Evolutionary conservation across 2,888 invertebrate species (phyloP), one percentile per base, ranked within the genome.

Genomic region (Mythimna ferrago): DNA sequence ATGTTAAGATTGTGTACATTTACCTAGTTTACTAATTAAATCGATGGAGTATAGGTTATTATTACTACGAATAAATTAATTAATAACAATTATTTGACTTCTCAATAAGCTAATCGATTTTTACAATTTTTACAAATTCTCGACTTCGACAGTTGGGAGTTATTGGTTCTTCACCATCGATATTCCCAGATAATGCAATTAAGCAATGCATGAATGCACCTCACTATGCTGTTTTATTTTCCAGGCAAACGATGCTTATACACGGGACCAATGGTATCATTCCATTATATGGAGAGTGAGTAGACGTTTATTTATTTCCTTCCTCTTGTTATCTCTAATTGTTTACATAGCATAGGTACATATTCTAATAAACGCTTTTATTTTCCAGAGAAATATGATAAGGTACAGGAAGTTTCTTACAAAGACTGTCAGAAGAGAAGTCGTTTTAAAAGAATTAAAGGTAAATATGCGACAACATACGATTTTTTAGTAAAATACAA

Each of bases 231-330:
- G 32, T 57, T 79, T 26, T 77, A 61, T 82, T 73, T 87, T 85
- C 21, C 76, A 98, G 97, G 98, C 98, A 53, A 97, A 97, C 88
- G 98, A 98, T 90, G 97, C 97, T 60, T 98, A 98, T 89, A 97
- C 98, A n/a, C 95, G 98, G 91, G 98, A 98, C 96, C 98, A 98
- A 92, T 98, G 98, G 98, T 97, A 97, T 83, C 97, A 98, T 91
- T 98, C 98, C 68, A 97, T 98, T 87, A 95, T 97, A 78, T 98
- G 98, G 98, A 97, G 97, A 97, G 98, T 98, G 93, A 95, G 96
- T 86, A 71, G 60, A 58, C 35, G 57, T 62, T 73, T 63, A 63
- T 41, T 11, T 48, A 60, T 75, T 82, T 86, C 76, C 78, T 81
- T 82, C 80, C 80, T 56, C 57, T 76, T 87, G 80, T 64, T 72